Evolutionary conservation across 2,797 vertebrate genomes (phyloP).

Genomic region (Pterois miles): DNA sequence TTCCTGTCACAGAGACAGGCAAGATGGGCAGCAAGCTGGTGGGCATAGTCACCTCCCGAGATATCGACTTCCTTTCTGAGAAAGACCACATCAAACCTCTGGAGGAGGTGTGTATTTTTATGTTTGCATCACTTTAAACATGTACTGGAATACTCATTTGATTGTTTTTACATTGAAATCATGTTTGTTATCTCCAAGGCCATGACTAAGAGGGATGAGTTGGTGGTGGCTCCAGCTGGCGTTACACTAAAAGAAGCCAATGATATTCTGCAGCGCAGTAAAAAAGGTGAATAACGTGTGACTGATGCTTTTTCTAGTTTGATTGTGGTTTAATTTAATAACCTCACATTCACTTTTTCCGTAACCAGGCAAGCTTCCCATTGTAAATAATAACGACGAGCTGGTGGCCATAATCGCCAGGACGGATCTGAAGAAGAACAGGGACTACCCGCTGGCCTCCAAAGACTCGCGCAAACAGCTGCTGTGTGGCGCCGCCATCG

Average conservation of each 20-base stretch:
- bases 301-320: neutral
- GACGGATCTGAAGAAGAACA: slow-evolving; percentile 94
- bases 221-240: slow-evolving; percentile 91
- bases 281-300: slow-evolving; percentile 86
- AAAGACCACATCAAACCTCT: slow-evolving; percentile 87
- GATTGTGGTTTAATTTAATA: neutral
- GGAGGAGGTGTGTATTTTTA: slow-evolving; percentile 82
- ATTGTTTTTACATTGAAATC: neutral
- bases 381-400: slow-evolving; percentile 92
- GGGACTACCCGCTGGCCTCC: slow-evolving; percentile 93
- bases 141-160: neutral
- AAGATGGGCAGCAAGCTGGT: slow-evolving; percentile 94
- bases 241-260: slow-evolving; percentile 95
- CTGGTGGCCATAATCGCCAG: slow-evolving; percentile 93
- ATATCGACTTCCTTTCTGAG: slow-evolving; percentile 93
- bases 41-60: slow-evolving; percentile 93
- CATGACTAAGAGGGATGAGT: slow-evolving; percentile 93
- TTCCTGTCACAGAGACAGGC: slow-evolving; percentile 91
- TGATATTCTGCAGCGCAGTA: slow-evolving; percentile 95
- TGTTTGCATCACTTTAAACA: neutral
- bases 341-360: neutral
- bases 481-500: slow-evolving; percentile 92
- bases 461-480: slow-evolving; percentile 95
- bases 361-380: slow-evolving; percentile 90
- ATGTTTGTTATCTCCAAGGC: slow-evolving; percentile 74